Evolutionary conservation across 2,113 vertebrate species (phyloP), one percentile per base, ranked within the genome.

Genomic region (Corydoras maculifer): DNA sequence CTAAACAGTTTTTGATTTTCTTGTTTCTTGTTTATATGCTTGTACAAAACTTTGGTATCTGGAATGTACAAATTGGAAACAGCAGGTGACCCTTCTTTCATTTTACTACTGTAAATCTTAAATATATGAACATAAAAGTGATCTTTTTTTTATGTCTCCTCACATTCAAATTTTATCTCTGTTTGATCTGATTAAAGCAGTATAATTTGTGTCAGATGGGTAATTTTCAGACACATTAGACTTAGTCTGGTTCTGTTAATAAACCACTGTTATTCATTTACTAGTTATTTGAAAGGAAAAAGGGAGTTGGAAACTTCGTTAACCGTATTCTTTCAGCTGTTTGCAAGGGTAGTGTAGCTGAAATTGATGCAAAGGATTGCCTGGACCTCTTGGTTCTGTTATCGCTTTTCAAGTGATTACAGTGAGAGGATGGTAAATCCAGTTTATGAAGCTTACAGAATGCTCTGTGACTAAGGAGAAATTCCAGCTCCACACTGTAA

Each of bases 191-290:
- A 61, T 65, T 76, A 69, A 78, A 58, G n/a, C 70, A 66, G 61
- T 67, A 77, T 77, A 74, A 74, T 72, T 61, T 65, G 62, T 77
- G 79, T 77, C 72, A 63, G 70, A 73, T 77, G 78, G 75, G 49
- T 60, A 68, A 70, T 76, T 68, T 68, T 75, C 10, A 65, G 77
- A 78, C 65, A 63, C 73, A 75, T 79, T 65, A 77, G 58, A 49
- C 58, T 62, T 31, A 9, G 62, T 66, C 78, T 84, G 81, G 85
- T 80, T 55, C 65, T 3, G 5, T 65, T 85, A 82, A 82, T 59
- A 65, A 82, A 74, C 76, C 83, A 78, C 83, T 86, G 87, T 86
- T 85, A 86, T 85, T 84, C 87, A 87, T 87, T 84, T 82, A 81
- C 85, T 86, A 83, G 83, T 85, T 79, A 82, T 80, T 80, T 84